Base-by-base conservation (phyloP, 2,888 invertebrate genomes). In the Selenia dentaria region DNA sequence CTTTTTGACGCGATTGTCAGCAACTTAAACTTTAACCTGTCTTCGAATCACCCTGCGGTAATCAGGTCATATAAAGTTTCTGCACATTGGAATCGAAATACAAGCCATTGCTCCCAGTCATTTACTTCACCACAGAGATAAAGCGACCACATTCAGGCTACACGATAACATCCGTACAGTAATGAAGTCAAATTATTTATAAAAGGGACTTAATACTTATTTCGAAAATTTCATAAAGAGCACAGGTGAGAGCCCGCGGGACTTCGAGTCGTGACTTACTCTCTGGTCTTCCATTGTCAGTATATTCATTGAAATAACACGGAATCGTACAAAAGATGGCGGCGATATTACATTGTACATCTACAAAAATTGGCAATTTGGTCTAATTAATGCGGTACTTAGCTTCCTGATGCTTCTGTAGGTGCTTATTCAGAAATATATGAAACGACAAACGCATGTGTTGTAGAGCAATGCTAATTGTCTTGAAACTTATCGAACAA, bases 191-290 rank as follows among this genome's bases (percentile, higher is more conserved):
- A 81, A 81, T 83, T 83, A 79, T 75, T 67, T 70, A 54, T n/a
- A 59, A 69, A 71, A 69, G 56, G 62, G 61, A 58, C 29, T 50
- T 61, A 71, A 75, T 25, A 11, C 26, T 26, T 74, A 74, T 79
- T 77, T 72, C 66, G 60, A 68, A 65, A 73, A 76, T 74, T 79
- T 71, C 67, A 66, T 63, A 67, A 33, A 31, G 64, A 66, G 76
- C 84, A 80, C 89, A 90, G 89, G 87, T 90, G 89, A 79, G 63
- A 66, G 81, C 82, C 86, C 70, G 62, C 73, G 67, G 84, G 82
- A 77, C 59, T 45, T 33, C 22, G 51, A 64, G 78, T 89, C 89
- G 89, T 89, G 89, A 89, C 88, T 90, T 88, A 90, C 83, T 74
- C 75, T 59, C 58, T 61, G 53, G 58, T 56, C 57, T 41, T 47